Base-by-base conservation (phyloP, 1,140 invertebrate species). In the Zaprionus ghesquierei region DNA sequence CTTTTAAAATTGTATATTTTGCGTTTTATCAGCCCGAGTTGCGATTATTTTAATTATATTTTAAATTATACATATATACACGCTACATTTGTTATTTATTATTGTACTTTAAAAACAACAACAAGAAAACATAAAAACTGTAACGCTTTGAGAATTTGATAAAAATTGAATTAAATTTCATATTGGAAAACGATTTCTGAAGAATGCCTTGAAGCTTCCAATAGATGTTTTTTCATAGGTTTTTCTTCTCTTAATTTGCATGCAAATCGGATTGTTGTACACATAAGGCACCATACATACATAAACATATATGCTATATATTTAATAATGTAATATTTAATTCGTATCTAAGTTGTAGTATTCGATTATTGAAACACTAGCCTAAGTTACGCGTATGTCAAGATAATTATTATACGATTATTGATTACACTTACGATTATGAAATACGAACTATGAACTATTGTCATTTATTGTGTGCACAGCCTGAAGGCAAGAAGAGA, bases 111-210 rank as follows among this genome's bases (percentile, higher is more conserved):
- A 62, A 64, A 62, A 60, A 70, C 71, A 75, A 44, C 44, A 60
- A 46, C 35, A 63, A 69, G 29, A 61, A 68, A 59, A 77, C 53
- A 73, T 35, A 86, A 72, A 81, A 85, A 87, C 66, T 87, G 75
- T 79, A 86, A 82, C 87, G 82, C 82, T 87, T 87, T 86, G 79
- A 87, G 82, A 84, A 86, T 86, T 85, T 85, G 80, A 71, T 70
- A 81, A 64, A 33, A 33, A 50, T 27, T 66, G 20, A 63, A 78
- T 59, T 56, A n/a, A 63, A 70, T 70, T 75, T 68, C 62, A 51
- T 61, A 56, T 55, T 35, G 46, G 25, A 55, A 22, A 68, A 60
- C 35, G 31, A 66, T 81, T 72, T 71, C 75, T 31, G 60, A 25
- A 25, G n/a, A n/a, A n/a, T n/a, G n/a, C n/a, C n/a, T n/a, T n/a